Conservation (phyloP, 2,797 vertebrate genomes). For the Anabacerthia variegaticeps region DNA sequence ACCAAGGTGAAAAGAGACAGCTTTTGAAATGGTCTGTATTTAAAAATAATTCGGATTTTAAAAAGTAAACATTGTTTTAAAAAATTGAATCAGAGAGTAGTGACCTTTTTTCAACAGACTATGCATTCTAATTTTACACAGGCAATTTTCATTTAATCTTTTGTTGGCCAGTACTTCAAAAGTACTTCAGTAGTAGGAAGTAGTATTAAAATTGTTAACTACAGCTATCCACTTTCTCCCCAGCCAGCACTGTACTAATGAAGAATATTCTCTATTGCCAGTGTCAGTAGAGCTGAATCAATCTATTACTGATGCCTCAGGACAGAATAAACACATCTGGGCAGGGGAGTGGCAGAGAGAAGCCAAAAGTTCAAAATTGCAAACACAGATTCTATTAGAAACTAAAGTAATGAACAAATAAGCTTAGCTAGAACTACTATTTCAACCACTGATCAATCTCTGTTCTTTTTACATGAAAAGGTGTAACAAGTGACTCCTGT, state of each 20-base stretch:
- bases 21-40: not conserved
- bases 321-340: not conserved
- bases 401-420: conserved; percentile 50
- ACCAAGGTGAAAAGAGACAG: not conserved
- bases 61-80: not conserved
- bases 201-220: not conserved
- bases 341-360: not conserved
- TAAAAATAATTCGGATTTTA: not conserved
- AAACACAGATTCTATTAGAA: conserved; percentile 44
- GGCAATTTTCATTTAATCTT: not conserved
- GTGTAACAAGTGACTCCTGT: conserved; percentile 6
- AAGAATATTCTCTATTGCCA: not conserved
- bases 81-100: not conserved
- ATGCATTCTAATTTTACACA: not conserved
- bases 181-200: not conserved
- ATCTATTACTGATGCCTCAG: not conserved
- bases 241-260: not conserved
- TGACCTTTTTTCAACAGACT: not conserved
- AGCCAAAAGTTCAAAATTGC: not conserved
- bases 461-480: conserved; percentile 27
- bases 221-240: not conserved
- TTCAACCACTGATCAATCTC: conserved; percentile 27
- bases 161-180: not conserved
- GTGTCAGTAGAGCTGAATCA: not conserved
- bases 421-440: conserved; percentile 38